These are phyloP conservation scores for Chrysochloris asiatica DNA, from an alignment of 2,113 vertebrate genomes.

Conservation along the genomic window DNA sequence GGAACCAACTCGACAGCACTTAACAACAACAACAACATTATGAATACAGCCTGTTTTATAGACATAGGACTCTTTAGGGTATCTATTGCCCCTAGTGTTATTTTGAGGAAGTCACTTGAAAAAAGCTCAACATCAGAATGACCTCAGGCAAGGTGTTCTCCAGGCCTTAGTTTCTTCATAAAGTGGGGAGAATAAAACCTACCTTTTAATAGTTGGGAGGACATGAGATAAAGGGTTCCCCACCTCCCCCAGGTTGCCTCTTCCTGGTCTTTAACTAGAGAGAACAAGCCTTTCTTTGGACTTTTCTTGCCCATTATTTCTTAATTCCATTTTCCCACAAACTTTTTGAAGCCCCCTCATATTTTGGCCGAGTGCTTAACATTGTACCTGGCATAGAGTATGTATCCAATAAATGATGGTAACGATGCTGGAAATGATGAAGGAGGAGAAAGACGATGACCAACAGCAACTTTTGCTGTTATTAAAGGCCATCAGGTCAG, in stretches of 20 bases:
- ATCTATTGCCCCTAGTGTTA: not conserved
- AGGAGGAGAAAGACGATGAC: not conserved
- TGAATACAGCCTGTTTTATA: not conserved
- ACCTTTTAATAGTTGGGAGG: not conserved
- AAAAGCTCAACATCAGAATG: not conserved
- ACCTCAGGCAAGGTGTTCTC: not conserved
- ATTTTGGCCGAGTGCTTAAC: not conserved
- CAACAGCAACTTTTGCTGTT: not conserved
- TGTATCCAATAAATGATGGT: not conserved
- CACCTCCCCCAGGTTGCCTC: no score
- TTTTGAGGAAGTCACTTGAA: not conserved
- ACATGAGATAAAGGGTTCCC: not conserved
- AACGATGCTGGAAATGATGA: not conserved
- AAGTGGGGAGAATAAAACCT: not conserved
- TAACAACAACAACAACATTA: no score
- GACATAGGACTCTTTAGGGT: not conserved
- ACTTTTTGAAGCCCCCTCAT: no score
- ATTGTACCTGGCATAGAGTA: not conserved
- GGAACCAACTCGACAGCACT: no score
- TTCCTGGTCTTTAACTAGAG: not conserved
- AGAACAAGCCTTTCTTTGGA: no score
- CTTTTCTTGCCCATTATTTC: no score
- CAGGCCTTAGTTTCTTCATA: not conserved
- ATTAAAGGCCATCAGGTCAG: no score
- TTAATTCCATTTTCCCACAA: no score